Evolutionary conservation across 1,140 invertebrate genomes (phyloP).

Genomic region (Hestina assimilis): DNA sequence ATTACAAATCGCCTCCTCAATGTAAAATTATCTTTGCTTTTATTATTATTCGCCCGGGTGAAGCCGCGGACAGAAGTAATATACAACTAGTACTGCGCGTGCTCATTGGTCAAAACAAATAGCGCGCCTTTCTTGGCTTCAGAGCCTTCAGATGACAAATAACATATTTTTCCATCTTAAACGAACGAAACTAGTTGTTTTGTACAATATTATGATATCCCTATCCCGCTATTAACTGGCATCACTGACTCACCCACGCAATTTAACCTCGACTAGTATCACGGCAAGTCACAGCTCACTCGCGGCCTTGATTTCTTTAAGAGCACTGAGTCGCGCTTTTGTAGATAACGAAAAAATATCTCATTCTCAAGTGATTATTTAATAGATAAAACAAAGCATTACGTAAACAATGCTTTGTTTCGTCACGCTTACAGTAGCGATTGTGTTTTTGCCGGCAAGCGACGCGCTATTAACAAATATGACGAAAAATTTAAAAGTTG

Average conservation of each 20-base stretch:
- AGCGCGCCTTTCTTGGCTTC: no score
- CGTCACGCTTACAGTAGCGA: slow-evolving; percentile 26
- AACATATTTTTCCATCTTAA: no score
- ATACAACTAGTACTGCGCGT: no score
- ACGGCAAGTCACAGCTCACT: neutral
- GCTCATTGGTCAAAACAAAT: no score
- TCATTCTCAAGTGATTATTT: slow-evolving; percentile 5
- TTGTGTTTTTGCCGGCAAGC: slow-evolving; percentile 31
- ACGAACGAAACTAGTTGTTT: no score
- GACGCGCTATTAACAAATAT: slow-evolving; percentile 40
- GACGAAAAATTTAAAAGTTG: slow-evolving; percentile 66
- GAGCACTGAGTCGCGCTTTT: neutral
- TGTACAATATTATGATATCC: no score
- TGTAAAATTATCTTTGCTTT: no score
- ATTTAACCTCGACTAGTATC: neutral
- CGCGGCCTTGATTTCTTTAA: neutral
- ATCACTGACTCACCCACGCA: neutral
- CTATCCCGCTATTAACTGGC: no score
- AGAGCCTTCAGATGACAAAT: no score
- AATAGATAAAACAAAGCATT: slow-evolving; percentile 26
- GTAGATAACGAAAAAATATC: neutral
- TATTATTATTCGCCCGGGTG: no score
- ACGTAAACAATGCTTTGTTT: slow-evolving; percentile 37
- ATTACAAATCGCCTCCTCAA: no score
- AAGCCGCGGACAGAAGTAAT: no score